Evolutionary conservation across 2,113 vertebrate genomes (phyloP).

Genomic region (Myotis davidii): DNA sequence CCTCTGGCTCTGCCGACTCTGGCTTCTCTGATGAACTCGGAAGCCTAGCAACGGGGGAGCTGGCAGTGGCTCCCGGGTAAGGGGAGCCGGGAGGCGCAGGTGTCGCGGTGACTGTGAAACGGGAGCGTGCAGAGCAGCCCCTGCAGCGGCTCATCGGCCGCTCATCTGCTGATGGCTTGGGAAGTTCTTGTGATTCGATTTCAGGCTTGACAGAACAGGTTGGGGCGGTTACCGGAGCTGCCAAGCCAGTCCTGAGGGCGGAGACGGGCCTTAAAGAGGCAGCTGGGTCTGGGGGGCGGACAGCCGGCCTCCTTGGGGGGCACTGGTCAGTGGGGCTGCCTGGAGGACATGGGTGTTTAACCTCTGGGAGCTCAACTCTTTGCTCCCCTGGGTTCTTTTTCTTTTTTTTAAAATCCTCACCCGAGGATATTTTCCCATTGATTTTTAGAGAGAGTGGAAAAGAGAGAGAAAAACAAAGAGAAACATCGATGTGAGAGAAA

Average conservation of each 20-base stretch:
- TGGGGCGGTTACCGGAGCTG: neutral
- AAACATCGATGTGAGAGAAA: too few relatives aligned
- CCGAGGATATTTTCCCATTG: too few relatives aligned
- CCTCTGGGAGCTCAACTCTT: accelerated
- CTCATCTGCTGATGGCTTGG: constrained; percentile 2
- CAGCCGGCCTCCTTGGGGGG: accelerated
- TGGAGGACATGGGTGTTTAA: neutral
- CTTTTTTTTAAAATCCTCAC: too few relatives aligned
- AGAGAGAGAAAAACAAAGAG: too few relatives aligned
- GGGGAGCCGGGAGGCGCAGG: neutral
- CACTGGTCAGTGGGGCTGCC: accelerated
- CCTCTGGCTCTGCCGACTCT: neutral
- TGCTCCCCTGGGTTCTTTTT: too few relatives aligned
- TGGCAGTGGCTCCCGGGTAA: neutral
- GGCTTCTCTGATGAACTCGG: neutral
- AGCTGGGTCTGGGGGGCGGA: too few relatives aligned
- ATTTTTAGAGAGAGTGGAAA: too few relatives aligned
- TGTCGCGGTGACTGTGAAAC: neutral
- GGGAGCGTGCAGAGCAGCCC: neutral
- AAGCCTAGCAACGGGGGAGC: neutral
- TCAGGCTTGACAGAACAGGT: constrained; percentile 51
- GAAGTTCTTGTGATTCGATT: constrained; percentile 40
- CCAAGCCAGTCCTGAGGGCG: accelerated
- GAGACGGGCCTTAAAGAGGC: neutral
- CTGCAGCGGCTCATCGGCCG: neutral